Evolutionary conservation across 92 coral and sea anemone genomes (phyloP).

Genomic region (Palythoa grandis): DNA sequence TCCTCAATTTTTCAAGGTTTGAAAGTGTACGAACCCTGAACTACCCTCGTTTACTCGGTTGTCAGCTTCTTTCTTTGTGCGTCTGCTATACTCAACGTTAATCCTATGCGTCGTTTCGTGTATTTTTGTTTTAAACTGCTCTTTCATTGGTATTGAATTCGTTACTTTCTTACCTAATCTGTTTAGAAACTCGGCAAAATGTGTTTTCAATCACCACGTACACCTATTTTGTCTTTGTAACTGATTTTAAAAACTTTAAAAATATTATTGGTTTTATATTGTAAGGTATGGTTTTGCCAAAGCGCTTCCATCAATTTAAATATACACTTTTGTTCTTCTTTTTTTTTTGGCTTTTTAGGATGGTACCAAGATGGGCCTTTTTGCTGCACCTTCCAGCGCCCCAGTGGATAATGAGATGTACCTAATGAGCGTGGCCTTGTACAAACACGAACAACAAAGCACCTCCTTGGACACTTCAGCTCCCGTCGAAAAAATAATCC

Average conservation of each 20-base stretch:
- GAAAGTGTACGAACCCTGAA: too few species aligned
- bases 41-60: too few species aligned
- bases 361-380: constrained; percentile 69
- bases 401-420: constrained; percentile 97
- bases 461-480: constrained; percentile 61
- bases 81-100: too few species aligned
- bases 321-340: background rate
- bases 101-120: too few species aligned
- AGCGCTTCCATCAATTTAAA: too few species aligned
- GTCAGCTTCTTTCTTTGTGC: too few species aligned
- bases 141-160: too few species aligned
- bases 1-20: too few species aligned
- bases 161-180: background rate
- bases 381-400: constrained; percentile 68
- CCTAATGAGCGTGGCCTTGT: constrained; percentile 94
- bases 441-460: constrained; percentile 73
- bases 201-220: too few species aligned
- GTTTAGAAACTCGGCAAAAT: background rate
- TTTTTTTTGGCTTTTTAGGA: constrained; percentile 44
- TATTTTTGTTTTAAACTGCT: too few species aligned
- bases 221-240: background rate
- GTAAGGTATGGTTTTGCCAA: too few species aligned
- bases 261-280: too few species aligned
- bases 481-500: constrained; percentile 57
- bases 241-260: background rate